These are phyloP conservation scores for Calidris pugnax DNA, from an alignment of 2,113 vertebrate genomes.

Conservation along the genomic window DNA sequence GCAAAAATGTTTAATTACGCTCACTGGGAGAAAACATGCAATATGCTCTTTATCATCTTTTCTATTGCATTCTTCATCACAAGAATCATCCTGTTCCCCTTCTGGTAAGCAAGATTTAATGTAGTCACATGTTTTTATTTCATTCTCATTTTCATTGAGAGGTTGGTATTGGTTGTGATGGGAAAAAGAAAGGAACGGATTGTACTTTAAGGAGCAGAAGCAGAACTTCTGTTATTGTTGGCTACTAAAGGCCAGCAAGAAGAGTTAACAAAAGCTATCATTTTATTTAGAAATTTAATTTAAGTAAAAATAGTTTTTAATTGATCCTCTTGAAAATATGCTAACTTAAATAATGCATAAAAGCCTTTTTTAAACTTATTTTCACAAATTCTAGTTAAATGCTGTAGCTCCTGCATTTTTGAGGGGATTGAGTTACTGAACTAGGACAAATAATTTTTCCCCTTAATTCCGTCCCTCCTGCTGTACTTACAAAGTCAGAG, in stretches of 20 bases:
- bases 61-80: constrained; percentile 83
- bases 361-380: neutral
- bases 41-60: constrained; percentile 87
- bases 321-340: neutral
- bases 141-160: neutral
- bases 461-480: neutral
- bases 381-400: neutral
- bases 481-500: neutral
- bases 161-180: neutral
- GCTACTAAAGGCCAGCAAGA: neutral
- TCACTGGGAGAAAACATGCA: constrained; percentile 84
- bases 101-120: constrained; percentile 81
- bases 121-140: neutral
- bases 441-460: neutral
- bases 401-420: neutral
- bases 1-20: constrained; percentile 95
- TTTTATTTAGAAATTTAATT: neutral
- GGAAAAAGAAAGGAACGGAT: neutral
- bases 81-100: constrained; percentile 88
- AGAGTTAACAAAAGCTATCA: neutral
- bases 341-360: neutral
- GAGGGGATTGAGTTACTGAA: neutral
- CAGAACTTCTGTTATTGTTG: neutral
- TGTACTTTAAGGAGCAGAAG: neutral
- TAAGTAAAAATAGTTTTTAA: neutral